These are phyloP conservation scores for Sphaerophoria rueppellii DNA, from an alignment of 2,888 invertebrate genomes.

Conservation along the genomic window DNA sequence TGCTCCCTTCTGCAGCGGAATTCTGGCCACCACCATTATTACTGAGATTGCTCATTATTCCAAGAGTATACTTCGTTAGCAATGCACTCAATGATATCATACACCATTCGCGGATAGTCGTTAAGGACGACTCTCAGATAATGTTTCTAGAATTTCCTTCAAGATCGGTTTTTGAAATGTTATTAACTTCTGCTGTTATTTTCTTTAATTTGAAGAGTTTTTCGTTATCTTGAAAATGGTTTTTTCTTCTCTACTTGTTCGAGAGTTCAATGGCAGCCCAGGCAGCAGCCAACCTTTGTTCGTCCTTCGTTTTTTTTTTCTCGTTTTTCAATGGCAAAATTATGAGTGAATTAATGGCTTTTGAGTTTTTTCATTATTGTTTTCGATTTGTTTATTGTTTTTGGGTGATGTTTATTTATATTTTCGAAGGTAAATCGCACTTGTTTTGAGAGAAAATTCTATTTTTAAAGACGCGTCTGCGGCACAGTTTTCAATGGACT, in stretches of 20 bases:
- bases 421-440: constrained; percentile 36
- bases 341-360: constrained; percentile 23
- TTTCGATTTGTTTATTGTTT: constrained; percentile 23
- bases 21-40: constrained; percentile 78
- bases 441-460: constrained; percentile 33
- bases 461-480: constrained; percentile 67
- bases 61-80: constrained; percentile 80
- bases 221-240: background rate
- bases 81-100: constrained; percentile 82
- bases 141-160: constrained; percentile 11
- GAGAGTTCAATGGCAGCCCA: constrained; percentile 43
- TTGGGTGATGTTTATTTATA: constrained; percentile 33
- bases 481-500: constrained; percentile 40
- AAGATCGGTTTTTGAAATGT: constrained; percentile 9
- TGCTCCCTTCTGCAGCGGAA: constrained; percentile 81
- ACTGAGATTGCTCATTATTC: constrained; percentile 81
- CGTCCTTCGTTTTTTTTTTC: constrained; percentile 41
- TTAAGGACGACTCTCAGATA: constrained; percentile 46
- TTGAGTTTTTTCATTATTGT: constrained; percentile 25
- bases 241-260: constrained; percentile 4
- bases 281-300: constrained; percentile 38
- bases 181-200: background rate
- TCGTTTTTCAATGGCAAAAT: constrained; percentile 35
- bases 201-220: background rate
- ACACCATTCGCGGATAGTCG: constrained; percentile 75